These are phyloP conservation scores for Melanerpes aurifrons DNA, from an alignment of 2,113 vertebrate species.

Conservation along the genomic window DNA sequence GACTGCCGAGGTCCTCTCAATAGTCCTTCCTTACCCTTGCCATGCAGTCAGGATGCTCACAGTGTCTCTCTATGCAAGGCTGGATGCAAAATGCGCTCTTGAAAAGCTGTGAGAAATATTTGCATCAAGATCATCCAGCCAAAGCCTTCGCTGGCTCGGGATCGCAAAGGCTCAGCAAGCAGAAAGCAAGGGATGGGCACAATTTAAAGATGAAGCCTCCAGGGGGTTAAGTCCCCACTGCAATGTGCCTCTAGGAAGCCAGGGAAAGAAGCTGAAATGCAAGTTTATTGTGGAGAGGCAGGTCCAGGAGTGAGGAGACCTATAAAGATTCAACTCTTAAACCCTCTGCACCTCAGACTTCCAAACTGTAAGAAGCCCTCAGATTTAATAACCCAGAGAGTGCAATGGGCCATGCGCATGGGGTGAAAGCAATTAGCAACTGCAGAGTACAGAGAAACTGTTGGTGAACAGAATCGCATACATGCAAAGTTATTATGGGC, in stretches of 20 bases:
- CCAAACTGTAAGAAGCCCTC: not conserved
- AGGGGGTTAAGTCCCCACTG: not conserved
- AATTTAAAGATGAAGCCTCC: not conserved
- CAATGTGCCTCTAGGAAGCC: not conserved
- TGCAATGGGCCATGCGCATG: fast-evolving
- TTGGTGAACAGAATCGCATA: not conserved
- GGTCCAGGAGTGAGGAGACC: not conserved
- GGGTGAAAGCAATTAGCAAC: conserved; percentile 7
- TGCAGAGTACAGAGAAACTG: not conserved
- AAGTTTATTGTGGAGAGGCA: not conserved
- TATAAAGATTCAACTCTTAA: not conserved
- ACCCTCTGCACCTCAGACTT: not conserved
- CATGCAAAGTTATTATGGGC: conserved; percentile 36
- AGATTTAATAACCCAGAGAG: not conserved
- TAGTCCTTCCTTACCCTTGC: not conserved
- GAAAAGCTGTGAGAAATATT: not conserved
- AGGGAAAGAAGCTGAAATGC: not conserved
- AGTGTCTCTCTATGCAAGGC: not conserved
- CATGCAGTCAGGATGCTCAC: fast-evolving
- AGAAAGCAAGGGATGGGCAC: not conserved
- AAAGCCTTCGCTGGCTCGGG: not conserved
- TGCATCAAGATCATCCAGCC: not conserved
- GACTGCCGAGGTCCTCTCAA: not conserved
- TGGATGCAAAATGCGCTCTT: not conserved
- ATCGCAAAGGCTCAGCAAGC: not conserved